Base-by-base conservation (phyloP, 1,140 invertebrate species). In the Acyrthosiphon pisum region DNA sequence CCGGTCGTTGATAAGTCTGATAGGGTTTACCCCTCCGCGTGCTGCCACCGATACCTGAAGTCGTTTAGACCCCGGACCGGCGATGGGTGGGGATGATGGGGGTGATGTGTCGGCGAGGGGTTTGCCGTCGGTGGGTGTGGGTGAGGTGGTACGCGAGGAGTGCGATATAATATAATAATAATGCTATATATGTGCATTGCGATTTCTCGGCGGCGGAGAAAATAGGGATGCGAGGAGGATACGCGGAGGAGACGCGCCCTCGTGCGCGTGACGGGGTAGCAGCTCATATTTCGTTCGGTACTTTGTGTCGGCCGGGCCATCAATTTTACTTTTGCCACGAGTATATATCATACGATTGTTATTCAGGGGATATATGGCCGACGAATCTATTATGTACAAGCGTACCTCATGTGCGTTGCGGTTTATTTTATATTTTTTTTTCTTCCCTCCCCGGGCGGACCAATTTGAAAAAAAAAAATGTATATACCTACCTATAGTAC, bases 271-370 rank as follows among this genome's bases (percentile, higher is more conserved):
- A 76, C 23, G 83, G 89, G 89, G 53, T 37, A 44, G 81, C 50
- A 83, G 81, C 91, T 93, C 91, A 93, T 93, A 93, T 93, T 93
- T 93, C 91, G 91, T 93, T 93, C 50, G 91, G 91, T 93, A 93
- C 91, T 93, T 93, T 93, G 81, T 93, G 91, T 93, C 91, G 81
- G 91, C 91, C 81, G 35, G 91, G 91, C 91, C 91, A 93, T 93
- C 91, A 93, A 93, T 93, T 93, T 93, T 93, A 93, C 91, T 93
- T 93, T 93, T 93, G 91, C 91, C 76, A 93, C 91, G 48, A 93
- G 81, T 84, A 86, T 93, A 93, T 92, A 83, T 83, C 91, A 92
- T 83, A 92, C 76, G 91, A 92, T 93, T 93, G 91, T 93, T 93
- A 93, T 93, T 93, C 91, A 86, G 81, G 35, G 81, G 91, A 93